phyloP scores from a whole-genome alignment of 1,140 invertebrate genomes.

The Orius laevigatus region DNA sequence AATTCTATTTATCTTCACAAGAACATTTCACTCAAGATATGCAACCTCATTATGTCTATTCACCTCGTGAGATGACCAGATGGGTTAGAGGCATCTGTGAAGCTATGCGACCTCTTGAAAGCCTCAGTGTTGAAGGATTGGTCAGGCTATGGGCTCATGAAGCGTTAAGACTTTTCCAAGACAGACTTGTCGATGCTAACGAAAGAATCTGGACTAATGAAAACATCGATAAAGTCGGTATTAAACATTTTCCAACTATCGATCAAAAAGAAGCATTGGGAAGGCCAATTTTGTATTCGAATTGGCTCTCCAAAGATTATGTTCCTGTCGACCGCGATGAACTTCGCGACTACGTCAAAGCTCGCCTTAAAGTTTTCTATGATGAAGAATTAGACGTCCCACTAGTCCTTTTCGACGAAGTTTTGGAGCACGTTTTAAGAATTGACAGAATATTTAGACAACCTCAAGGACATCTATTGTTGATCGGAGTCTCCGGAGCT shows the following conservation, averaged over 20 bases:
- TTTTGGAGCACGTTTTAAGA: conserved; percentile 92
- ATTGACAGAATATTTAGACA: conserved; percentile 99
- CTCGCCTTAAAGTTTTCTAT: conserved; percentile 96
- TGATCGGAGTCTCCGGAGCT: conserved; percentile 95
- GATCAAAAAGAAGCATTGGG: conserved; percentile 69
- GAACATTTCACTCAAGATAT: conserved; percentile 98
- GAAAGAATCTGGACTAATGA: conserved; percentile 97
- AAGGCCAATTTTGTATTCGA: conserved; percentile 92
- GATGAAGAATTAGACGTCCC: conserved; percentile 99
- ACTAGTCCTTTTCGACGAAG: conserved; percentile 95
- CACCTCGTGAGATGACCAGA: conserved; percentile 97
- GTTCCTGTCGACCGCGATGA: conserved; percentile 90
- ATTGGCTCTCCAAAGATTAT: conserved; percentile 98
- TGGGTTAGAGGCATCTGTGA: conserved; percentile 99
- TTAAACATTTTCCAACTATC: conserved; percentile 89
- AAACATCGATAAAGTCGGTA: conserved; percentile 85
- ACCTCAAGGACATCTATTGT: conserved; percentile 89
- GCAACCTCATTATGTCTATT: conserved; percentile 99
- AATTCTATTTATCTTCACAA: conserved; percentile 93
- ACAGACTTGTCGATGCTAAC: conserved; percentile 81
- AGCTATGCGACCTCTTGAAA: conserved; percentile 86
- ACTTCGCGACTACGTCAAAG: conserved; percentile 89
- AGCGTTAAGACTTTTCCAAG: conserved; percentile 92
- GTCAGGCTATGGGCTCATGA: conserved; percentile 98
- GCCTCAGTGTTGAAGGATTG: conserved; percentile 77